These are phyloP conservation scores for Lasiurus borealis DNA, from an alignment of 2,113 vertebrate species.

Conservation along the genomic window DNA sequence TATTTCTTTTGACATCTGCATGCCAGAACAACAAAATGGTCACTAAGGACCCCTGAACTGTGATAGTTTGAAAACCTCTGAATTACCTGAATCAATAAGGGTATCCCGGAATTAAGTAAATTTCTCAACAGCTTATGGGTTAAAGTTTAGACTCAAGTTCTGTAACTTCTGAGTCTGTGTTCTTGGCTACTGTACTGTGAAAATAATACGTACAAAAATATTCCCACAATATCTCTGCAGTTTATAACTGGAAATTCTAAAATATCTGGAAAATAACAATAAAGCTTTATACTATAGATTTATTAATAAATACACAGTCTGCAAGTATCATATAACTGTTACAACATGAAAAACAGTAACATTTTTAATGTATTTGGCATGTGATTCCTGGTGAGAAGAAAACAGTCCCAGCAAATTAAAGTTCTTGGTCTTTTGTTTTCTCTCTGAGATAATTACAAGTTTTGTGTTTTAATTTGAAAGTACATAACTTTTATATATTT, in stretches of 20 bases:
- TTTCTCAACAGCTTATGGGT: background rate
- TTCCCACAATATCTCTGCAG: background rate
- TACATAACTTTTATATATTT: background rate
- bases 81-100: background rate
- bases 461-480: background rate
- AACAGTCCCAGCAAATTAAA: background rate
- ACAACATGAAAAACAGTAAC: constrained; percentile 40
- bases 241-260: background rate
- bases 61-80: background rate
- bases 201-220: background rate
- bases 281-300: background rate
- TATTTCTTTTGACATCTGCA: background rate
- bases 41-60: background rate
- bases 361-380: background rate
- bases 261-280: background rate
- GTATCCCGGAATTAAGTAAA: background rate
- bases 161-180: background rate
- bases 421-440: constrained; percentile 17
- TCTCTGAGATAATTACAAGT: background rate
- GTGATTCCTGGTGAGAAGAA: background rate
- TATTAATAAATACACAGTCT: background rate
- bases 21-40: background rate
- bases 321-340: constrained; percentile 22
- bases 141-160: background rate
- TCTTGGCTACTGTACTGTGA: background rate